Conservation (phyloP, 2,888 invertebrate species). For the Deroplatys truncata region DNA sequence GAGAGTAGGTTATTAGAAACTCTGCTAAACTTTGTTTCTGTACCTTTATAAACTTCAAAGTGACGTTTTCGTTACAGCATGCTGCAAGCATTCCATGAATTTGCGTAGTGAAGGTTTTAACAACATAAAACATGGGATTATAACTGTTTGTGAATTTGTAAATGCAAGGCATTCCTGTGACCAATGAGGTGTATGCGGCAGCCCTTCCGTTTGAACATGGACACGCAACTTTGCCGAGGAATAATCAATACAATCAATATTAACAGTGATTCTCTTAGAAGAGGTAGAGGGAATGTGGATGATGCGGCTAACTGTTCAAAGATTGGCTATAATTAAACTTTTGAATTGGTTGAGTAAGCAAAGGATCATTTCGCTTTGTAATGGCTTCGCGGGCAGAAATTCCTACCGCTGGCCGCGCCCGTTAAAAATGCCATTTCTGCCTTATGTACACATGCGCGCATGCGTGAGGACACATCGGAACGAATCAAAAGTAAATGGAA, state of each 20-base stretch:
- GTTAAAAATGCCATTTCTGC: not conserved
- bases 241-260: not conserved
- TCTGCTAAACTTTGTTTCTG: not conserved
- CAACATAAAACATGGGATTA: not conserved
- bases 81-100: not conserved
- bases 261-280: not conserved
- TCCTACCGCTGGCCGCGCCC: not conserved
- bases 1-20: no score
- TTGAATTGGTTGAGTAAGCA: not conserved
- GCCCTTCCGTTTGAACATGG: no score
- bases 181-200: not conserved
- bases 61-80: not conserved
- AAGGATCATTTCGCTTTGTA: not conserved
- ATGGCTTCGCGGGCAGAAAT: not conserved
- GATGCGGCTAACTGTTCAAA: not conserved
- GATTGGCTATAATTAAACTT: not conserved
- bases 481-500: not conserved
- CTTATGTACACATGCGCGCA: not conserved
- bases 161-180: not conserved
- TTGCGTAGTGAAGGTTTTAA: not conserved
- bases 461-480: not conserved
- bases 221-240: not conserved
- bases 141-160: not conserved
- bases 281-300: not conserved
- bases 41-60: not conserved